Evolutionary conservation across 2,888 invertebrate species (phyloP), one percentile per base, ranked within the genome.

Genomic region (Mythimna impura): DNA sequence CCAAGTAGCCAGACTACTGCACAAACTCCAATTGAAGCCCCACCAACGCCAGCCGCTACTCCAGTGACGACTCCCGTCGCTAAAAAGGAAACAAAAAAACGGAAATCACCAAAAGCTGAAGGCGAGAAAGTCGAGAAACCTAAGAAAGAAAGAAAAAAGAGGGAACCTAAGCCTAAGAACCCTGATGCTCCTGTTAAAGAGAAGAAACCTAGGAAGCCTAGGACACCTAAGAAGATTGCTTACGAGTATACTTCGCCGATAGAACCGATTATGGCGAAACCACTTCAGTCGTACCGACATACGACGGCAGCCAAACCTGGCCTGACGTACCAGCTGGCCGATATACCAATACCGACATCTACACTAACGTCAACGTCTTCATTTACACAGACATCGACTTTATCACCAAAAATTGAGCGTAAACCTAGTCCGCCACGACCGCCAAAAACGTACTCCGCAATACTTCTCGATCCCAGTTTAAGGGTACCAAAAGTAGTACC

Each of bases 171-270:
- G 86, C 78, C 80, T 20, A 77, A 77, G 17, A 86, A 89, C 71
- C 81, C 85, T 5, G 91, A 90, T 20, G 89, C 82, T n/a, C 75
- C 73, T 4, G 83, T 80, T 1, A 89, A 90, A 73, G 91, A 91
- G 55, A 94, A 92, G 80, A 95, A 94, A 61, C 93, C 94, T 0
- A 83, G 94, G 2, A 95, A 94, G 80, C 92, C 94, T 10, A 87
- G 92, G 14, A 87, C 90, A 2, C 95, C 95, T 0, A 95, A 93
- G 74, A 93, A 93, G 73, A 80, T 66, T 66, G 72, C 86, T 34
- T 92, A 89, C 65, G 92, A 89, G 57, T 92, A 95, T 71, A 92
- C 86, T 66, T 94, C 94, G 0, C 93, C 94, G 0, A 73, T 95
- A 17, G 87, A 88, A 66, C 94, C 95, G 0, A 83, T 94, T 1